A percentile compares a stretch with the other conserved stretches of the same genome.
Evolutionary conservation across 2,797 vertebrate species (phyloP).

Genomic region (Periophthalmus magnuspinnatus): DNA sequence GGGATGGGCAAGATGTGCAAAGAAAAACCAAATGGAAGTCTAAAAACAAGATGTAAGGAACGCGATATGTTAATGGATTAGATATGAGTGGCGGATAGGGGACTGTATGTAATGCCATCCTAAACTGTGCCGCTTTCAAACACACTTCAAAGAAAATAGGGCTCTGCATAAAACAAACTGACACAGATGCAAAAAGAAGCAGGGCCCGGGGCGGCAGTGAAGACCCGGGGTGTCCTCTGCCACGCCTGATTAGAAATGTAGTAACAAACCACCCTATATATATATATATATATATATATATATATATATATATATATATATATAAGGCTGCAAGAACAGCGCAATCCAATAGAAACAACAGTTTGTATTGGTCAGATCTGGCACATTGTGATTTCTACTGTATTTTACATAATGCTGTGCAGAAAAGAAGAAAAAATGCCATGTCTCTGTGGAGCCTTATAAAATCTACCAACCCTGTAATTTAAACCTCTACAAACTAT

Average conservation of each 20-base stretch:
- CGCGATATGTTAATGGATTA: constrained; percentile 60
- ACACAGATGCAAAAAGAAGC: constrained; percentile 37
- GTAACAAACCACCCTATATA: not conserved
- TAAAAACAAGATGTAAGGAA: constrained; percentile 49
- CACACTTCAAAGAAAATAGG: constrained; percentile 61
- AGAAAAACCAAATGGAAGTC: constrained; percentile 34
- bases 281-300: not conserved
- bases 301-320: not conserved
- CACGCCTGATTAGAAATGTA: constrained; percentile 64
- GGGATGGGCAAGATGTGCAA: constrained; percentile 27
- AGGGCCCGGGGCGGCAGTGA: constrained; percentile 35
- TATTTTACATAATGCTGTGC: no score
- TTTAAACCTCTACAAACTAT: no score
- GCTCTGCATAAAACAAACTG: constrained; percentile 55
- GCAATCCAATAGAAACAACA: not conserved
- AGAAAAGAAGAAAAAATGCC: no score
- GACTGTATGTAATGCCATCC: constrained; percentile 50
- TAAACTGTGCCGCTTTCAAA: constrained; percentile 51
- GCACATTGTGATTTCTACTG: no score
- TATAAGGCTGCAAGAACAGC: not conserved
- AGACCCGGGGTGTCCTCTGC: constrained; percentile 63
- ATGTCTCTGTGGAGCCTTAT: no score
- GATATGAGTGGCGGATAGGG: constrained; percentile 18
- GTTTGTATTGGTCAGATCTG: no score
- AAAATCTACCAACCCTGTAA: no score